Evolutionary conservation across 2,113 vertebrate genomes (phyloP), one percentile per base, ranked within the genome.

Genomic region (Odocoileus virginianus): DNA sequence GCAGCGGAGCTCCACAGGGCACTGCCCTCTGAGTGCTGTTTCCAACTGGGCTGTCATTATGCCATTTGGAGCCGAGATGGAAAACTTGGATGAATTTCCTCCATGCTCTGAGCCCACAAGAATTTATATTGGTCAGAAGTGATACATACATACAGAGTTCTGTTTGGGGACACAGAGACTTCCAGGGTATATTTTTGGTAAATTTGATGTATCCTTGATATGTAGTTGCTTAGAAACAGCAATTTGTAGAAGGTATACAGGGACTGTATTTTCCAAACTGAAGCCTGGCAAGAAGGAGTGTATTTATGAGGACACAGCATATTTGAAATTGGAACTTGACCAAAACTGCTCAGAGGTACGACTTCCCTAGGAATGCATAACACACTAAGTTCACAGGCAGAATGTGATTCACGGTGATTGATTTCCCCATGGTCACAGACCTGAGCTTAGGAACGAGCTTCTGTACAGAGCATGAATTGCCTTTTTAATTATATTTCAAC

Each of bases 181-280:
- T 92, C 94, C 60, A 85, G 92, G 27, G 57, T 85, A 23, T 97
- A 88, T 60, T 91, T 98, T 91, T 55, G 82, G 94, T 97, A 91
- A 95, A 97, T 95, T 13, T 64, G 74, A 94, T 89, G n/a, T 90
- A 82, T 92, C 30, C 79, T 87, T 76, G 95, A 96, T 96, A 89
- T 7, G 19, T 81, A 82, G 96, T 97, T 97, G 96, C 98, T 96
- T 93, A 94, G 95, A 91, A 97, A 98, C 88, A 60, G 74, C 36
- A 40, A 88, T 81, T 67, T 94, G 74, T 97, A 33, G 96, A 45
- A 97, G 81, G 54, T 91, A 94, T 92, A 78, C 91, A 89, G 82
- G 91, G 86, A 94, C 93, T 86, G 9, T 43, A 89, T 91, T 98
- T 97, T 97, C 88, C 85, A 78, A 82, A 89, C 58, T 40, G 91